phyloP scores from a whole-genome alignment of 2,888 invertebrate species.

The Zhengitettix transpicula region DNA sequence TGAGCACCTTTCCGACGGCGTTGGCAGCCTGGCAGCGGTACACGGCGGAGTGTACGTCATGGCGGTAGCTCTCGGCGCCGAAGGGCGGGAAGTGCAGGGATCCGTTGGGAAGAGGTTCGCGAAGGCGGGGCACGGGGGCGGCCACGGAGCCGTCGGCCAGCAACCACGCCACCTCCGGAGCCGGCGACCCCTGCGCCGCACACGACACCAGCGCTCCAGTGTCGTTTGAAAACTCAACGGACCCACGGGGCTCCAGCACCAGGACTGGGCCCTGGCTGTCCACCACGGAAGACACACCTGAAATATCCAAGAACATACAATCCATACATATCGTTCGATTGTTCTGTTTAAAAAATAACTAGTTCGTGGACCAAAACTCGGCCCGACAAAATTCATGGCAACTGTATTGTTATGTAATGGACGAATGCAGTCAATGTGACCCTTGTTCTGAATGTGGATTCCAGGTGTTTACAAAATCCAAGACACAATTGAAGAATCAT shows the following conservation, averaged over 20 bases:
- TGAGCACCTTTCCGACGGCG: slow-evolving; percentile 11
- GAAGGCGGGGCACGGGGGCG: slow-evolving; percentile 15
- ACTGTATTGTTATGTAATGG: no score
- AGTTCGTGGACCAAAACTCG: no score
- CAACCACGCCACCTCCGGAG: slow-evolving; percentile 14
- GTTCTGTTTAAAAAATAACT: no score
- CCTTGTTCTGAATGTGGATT: no score
- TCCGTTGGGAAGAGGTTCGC: slow-evolving; percentile 16
- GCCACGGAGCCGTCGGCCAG: slow-evolving; percentile 14
- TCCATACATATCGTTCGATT: no score
- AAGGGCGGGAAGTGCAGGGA: slow-evolving; percentile 18
- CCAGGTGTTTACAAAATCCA: no score
- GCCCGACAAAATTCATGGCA: no score
- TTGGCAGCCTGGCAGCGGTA: slow-evolving; percentile 15
- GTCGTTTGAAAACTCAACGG: slow-evolving; percentile 9
- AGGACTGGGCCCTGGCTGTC: slow-evolving; percentile 19
- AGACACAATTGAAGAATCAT: no score
- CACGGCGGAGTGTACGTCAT: slow-evolving; percentile 19
- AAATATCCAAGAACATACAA: slow-evolving; percentile 10
- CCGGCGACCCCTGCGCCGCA: slow-evolving; percentile 5
- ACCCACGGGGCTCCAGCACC: slow-evolving; percentile 7
- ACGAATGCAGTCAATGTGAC: no score
- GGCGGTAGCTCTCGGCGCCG: slow-evolving; percentile 17
- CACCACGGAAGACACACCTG: slow-evolving; percentile 25
- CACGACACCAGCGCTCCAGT: slow-evolving; percentile 9